Base-by-base conservation (phyloP, 2,797 vertebrate species). In the Meda fulgida region DNA sequence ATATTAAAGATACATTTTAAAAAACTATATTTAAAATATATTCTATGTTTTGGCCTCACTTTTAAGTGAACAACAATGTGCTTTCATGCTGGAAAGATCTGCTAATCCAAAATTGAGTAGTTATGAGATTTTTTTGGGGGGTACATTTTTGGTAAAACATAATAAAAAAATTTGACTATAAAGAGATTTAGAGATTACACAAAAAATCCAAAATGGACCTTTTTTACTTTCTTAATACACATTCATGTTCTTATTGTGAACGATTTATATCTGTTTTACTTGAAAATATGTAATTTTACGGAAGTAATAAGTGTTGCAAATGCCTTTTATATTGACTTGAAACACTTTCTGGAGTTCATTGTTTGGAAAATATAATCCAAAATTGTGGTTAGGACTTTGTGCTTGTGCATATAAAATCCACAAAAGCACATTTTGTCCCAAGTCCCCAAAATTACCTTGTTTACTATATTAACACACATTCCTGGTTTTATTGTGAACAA, bases 101-200 rank as follows among this genome's bases (percentile, higher is more conserved):
- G 69, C 80, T 73, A 34, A 63, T 63, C 55, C 55, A 73, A 63
- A 75, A 31, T 34, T 16, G 21, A 77, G 51, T 55, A 36, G 46
- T 21, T 73, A 31, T 18, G 19, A 55, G 34, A 63, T 36, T 43
- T 78, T 63, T 40, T 5, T 7, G 0, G 10, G 11, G 34, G 4
- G 18, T 1, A 71, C 1, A 21, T 55, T 70, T n/a, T 81, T 40
- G 21, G 7, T 2, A 4, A 80, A 53, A 55, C 8, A 23, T 55
- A 36, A 71, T 23, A 19, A 1, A 31, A 43, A 31, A 34, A 11
- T n/a, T 8, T 46, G 38, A 65, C 58, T 14, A 18, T 7, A 75
- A 73, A 16, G 18, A 51, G 18, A 2, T 31, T 63, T 19, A 40
- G 16, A 36, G 48, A 80, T 51, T 16, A n/a, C 29, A 51, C 40